phyloP scores from a whole-genome alignment of 2,888 invertebrate genomes.

The Caenorhabditis plicata region DNA sequence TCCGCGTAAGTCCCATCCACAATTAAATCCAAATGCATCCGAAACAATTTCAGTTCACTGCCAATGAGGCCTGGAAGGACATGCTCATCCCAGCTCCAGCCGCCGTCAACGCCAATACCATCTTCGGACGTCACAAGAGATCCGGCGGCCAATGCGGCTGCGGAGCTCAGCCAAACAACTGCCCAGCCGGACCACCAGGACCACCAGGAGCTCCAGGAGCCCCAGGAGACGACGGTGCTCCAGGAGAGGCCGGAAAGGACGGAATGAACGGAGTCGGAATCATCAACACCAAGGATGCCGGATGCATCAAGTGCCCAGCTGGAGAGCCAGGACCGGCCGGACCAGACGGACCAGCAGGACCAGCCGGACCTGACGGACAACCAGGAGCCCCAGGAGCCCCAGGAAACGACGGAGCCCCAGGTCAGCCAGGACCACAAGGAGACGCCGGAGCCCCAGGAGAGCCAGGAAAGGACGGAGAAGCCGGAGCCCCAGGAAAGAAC shows the following conservation, averaged over 20 bases:
- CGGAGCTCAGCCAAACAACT: conserved; percentile 43
- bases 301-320: conserved; percentile 52
- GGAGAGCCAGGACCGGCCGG: conserved; percentile 52
- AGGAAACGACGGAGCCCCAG: conserved; percentile 44
- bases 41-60: conserved; percentile 31
- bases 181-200: conserved; percentile 51
- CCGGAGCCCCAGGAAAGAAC: conserved; percentile 44
- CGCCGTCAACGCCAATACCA: conserved; percentile 28
- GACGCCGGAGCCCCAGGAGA: conserved; percentile 43
- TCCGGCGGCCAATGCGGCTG: conserved; percentile 41
- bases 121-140: conserved; percentile 53
- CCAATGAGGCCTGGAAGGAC: conserved; percentile 51
- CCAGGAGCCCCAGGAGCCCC: conserved; percentile 41
- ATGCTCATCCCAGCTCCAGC: conserved; percentile 33
- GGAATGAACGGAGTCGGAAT: conserved; percentile 39
- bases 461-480: conserved; percentile 37
- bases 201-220: conserved; percentile 45
- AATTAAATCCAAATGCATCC: background rate
- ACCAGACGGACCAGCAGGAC: conserved; percentile 46
- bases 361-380: conserved; percentile 46
- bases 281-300: conserved; percentile 33
- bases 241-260: conserved; percentile 40
- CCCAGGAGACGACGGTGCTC: conserved; percentile 49
- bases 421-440: conserved; percentile 42
- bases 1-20: conserved; percentile 40